These are phyloP conservation scores for Asteroscopus sphinx DNA, from an alignment of 2,888 invertebrate species.

Conservation along the genomic window DNA sequence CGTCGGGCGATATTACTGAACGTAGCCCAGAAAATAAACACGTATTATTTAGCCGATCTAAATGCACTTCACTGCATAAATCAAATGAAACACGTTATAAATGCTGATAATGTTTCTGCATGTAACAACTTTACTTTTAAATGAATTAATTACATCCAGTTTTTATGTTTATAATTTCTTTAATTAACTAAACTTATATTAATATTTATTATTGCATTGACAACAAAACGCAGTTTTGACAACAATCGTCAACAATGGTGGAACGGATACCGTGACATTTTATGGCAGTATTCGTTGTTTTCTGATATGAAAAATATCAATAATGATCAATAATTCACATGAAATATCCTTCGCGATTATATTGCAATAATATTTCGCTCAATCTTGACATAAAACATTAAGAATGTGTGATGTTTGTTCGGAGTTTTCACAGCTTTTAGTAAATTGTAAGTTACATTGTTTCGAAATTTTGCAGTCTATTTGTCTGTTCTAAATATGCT, in stretches of 20 bases:
- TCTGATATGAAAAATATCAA: conserved; percentile 87
- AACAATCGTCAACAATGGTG: conserved; percentile 89
- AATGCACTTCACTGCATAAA: neutral
- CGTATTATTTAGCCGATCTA: conserved; percentile 22
- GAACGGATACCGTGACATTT: conserved; percentile 87
- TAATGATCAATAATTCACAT: conserved; percentile 83
- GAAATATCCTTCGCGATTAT: conserved; percentile 80
- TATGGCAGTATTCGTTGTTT: conserved; percentile 86
- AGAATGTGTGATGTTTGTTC: conserved; percentile 97
- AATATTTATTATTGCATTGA: conserved; percentile 26
- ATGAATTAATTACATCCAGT: neutral
- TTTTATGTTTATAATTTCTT: neutral
- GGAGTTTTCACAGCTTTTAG: conserved; percentile 97
- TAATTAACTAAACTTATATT: conserved; percentile 31
- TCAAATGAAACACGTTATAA: neutral
- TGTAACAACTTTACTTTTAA: fast-evolving
- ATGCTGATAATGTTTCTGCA: neutral
- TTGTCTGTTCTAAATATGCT: conserved; percentile 61
- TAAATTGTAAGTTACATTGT: conserved; percentile 90
- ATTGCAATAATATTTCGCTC: conserved; percentile 83
- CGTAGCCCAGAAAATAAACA: fast-evolving
- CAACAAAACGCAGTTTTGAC: conserved; percentile 85
- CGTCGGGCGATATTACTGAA: too few relatives aligned
- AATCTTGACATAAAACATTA: conserved; percentile 87
- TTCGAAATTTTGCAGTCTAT: conserved; percentile 79